These are phyloP conservation scores for Liposcelis brunnea DNA, from an alignment of 2,888 invertebrate species.

Conservation along the genomic window DNA sequence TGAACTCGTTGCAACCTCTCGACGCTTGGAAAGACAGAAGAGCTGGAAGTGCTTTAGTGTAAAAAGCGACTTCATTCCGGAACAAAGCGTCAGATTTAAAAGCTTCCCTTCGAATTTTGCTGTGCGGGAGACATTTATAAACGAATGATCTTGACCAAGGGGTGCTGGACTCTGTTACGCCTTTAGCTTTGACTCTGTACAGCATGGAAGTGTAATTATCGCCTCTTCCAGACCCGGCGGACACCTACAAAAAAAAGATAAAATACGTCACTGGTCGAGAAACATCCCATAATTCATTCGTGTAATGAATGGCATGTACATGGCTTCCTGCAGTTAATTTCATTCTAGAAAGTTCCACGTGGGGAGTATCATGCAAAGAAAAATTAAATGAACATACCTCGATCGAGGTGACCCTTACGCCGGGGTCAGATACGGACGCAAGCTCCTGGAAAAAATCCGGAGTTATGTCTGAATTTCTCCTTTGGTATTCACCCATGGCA, in stretches of 20 bases:
- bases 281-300: conserved; percentile 19
- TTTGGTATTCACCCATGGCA: too few relatives aligned
- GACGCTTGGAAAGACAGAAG: conserved; percentile 35
- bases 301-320: conserved; percentile 11
- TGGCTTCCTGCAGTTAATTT: conserved; percentile 11
- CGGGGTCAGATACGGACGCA: conserved; percentile 35
- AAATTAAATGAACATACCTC: too few relatives aligned
- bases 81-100: conserved; percentile 54
- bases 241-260: conserved; percentile 33
- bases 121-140: conserved; percentile 52
- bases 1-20: conserved; percentile 26
- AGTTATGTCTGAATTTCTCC: conserved; percentile 23
- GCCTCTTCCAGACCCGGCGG: conserved; percentile 51
- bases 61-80: conserved; percentile 51
- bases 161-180: conserved; percentile 25
- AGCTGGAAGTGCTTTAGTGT: conserved; percentile 51
- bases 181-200: conserved; percentile 35
- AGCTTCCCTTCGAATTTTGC: conserved; percentile 41
- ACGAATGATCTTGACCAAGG: conserved; percentile 50
- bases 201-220: conserved; percentile 60
- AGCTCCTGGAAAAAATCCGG: conserved; percentile 36
- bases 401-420: conserved; percentile 35
- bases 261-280: too few relatives aligned
- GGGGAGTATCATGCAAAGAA: conserved; percentile 5
- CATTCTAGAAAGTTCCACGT: neutral